Evolutionary conservation across 2,797 vertebrate genomes (phyloP).

Genomic region (Botia kubotai): DNA sequence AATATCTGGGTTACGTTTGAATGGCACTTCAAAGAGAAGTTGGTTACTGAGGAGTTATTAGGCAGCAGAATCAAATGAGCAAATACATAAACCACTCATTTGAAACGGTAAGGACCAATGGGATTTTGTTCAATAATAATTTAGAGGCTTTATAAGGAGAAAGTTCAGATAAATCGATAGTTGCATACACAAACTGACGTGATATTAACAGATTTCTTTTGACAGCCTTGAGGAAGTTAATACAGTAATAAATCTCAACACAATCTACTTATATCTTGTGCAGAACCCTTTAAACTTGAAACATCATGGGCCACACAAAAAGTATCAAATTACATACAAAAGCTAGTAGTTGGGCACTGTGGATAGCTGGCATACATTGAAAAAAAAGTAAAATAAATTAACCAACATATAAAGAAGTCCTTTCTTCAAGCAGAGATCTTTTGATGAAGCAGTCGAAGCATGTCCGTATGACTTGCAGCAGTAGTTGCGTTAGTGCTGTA

Average conservation of each 20-base stretch:
- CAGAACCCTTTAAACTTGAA: slow-evolving; percentile 23
- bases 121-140: slow-evolving; percentile 8
- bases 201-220: slow-evolving; percentile 27
- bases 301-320: slow-evolving; percentile 33
- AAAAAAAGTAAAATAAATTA: slow-evolving; percentile 59
- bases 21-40: slow-evolving; percentile 52
- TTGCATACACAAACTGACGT: slow-evolving; percentile 42
- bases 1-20: slow-evolving; percentile 49
- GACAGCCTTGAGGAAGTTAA: slow-evolving; percentile 19
- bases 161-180: slow-evolving; percentile 11
- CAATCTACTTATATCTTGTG: slow-evolving; percentile 13
- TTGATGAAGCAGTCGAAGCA: slow-evolving; percentile 60
- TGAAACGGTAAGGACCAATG: slow-evolving; percentile 23
- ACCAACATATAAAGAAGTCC: slow-evolving; percentile 42
- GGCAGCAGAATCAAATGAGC: slow-evolving; percentile 44
- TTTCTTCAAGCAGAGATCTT: slow-evolving; percentile 59
- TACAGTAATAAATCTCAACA: slow-evolving; percentile 47
- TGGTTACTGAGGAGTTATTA: slow-evolving; percentile 38
- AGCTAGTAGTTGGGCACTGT: slow-evolving; percentile 64
- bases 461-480: slow-evolving; percentile 65
- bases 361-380: slow-evolving; percentile 71
- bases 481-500: slow-evolving; percentile 66
- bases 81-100: slow-evolving; percentile 32
- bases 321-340: slow-evolving; percentile 57
- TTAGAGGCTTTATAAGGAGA: slow-evolving; percentile 33